Evolutionary conservation across 2,113 vertebrate genomes (phyloP).

Genomic region (Pseudorhombus dupliciocellatus): DNA sequence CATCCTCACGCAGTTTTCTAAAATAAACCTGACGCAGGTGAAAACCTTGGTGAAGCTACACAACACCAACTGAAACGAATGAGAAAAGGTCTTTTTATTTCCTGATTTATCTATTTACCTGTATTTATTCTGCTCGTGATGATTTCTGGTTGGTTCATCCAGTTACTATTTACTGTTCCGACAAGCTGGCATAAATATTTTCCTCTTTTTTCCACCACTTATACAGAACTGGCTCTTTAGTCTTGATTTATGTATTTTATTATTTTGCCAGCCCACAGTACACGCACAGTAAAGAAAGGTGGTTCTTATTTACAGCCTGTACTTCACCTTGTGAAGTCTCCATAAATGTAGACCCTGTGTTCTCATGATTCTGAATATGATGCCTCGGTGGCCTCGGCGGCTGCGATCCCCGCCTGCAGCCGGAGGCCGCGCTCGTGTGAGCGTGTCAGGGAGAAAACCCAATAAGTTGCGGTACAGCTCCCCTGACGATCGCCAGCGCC

Average conservation of each 20-base stretch:
- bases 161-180: too few species aligned
- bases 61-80: too few species aligned
- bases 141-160: too few species aligned
- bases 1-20: too few species aligned
- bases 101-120: too few species aligned
- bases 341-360: neutral
- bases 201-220: too few species aligned
- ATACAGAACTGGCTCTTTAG: too few species aligned
- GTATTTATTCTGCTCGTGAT: too few species aligned
- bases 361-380: constrained; percentile 3
- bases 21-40: too few species aligned
- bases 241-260: constrained; percentile 25
- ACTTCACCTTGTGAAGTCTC: neutral
- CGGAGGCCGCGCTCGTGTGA: neutral
- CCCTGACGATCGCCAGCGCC: constrained; percentile 19
- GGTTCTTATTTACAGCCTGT: neutral
- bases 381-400: constrained; percentile 5
- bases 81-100: too few species aligned
- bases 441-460: constrained; percentile 37
- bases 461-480: constrained; percentile 51
- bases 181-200: too few species aligned
- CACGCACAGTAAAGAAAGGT: neutral
- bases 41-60: too few species aligned
- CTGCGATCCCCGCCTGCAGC: constrained; percentile 1
- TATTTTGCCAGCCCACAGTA: neutral